Evolutionary conservation across 2,113 vertebrate species (phyloP), one percentile per base, ranked within the genome.

Genomic region (Tretioscincus oriximinensis): DNA sequence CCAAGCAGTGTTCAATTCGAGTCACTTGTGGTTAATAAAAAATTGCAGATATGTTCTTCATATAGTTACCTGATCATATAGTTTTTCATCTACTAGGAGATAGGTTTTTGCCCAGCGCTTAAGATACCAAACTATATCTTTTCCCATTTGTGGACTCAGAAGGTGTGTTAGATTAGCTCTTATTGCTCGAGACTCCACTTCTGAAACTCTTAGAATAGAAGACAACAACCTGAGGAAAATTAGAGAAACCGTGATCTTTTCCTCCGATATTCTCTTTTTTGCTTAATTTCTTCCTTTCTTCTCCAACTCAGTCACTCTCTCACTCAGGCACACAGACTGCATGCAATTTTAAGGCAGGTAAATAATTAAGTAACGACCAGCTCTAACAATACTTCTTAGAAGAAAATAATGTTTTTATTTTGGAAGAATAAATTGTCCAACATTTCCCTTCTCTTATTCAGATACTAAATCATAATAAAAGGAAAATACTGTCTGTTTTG

Each of bases 91-190:
- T 90, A 99, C 96, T 77, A 99, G 94, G 74, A 99, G 96, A 71
- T 99, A 99, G 5, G 98, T 98, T 94, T 98, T 99, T 88, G 97
- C 96, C 98, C 98, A 99, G 1, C 98, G 97, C 82, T 97, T 95
- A 76, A 99, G 97, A 92, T 99, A 99, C 98, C 98, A 99, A 35
- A 99, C 95, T 80, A 99, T 98, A 91, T 99, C 98, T 89, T 99
- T 99, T 28, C 98, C 98, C 98, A 99, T 99, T 92, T 99, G 98
- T 5, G 98, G 98, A 86, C 98, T 99, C 85, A 99, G 95, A 81
- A 99, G 96, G 88, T 96, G 94, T 0, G 96, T 99, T 82, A 99
- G 96, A 87, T 97, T 96, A 69, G 98, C 98, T 90, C 98, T 96
- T 84, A 97, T 98, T 78, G 98, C 98, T 90, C 98, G 94, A 84